Evolutionary conservation across 2,797 vertebrate genomes (phyloP), one percentile per base, ranked within the genome.

Genomic region (Takifugu ocellatus): DNA sequence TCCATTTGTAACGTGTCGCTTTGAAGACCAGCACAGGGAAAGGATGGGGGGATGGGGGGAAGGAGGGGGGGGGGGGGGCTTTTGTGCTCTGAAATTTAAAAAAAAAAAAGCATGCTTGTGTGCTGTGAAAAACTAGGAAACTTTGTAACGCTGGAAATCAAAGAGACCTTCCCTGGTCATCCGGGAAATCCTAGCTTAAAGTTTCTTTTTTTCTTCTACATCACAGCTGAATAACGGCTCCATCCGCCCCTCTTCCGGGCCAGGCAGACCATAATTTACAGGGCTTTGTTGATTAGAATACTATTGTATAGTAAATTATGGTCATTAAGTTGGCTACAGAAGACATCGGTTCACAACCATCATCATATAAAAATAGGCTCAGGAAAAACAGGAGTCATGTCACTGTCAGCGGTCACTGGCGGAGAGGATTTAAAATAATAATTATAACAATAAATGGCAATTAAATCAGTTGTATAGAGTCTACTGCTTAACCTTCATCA

Each of bases 241-340:
- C 43, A 42, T 29, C 53, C 4, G 16, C 31, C 39, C 14, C 8
- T 0, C 33, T 29, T 68, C 74, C 52, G 48, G 51, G 17, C 33
- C 68, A 71, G 53, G 65, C 48, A 24, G 33, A 61, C 10, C 2
- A 21, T 39, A 47, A 68, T 66, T 71, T 8, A 33, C 31, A 33
- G 31, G 31, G 7, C 31, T 33, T 33, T 33, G 31, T 10, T 33
- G 31, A 33, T 33, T 33, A 33, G 5, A 51, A 52, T 36, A 55
- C 74, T 50, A 63, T 68, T 50, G 61, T 26, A 17, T 31, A 56
- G 51, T 50, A 73, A 70, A 77, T 68, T 21, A 72, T 57, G 39
- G 48, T 75, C 46, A 69, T 72, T 25, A 51, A 27, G 25, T 27
- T 52, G 46, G 33, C 60, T 51, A 55, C 50, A 26, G n/a, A 66